These are phyloP conservation scores for Hydrolagus colliei DNA, from an alignment of 2,797 vertebrate genomes.

Conservation along the genomic window DNA sequence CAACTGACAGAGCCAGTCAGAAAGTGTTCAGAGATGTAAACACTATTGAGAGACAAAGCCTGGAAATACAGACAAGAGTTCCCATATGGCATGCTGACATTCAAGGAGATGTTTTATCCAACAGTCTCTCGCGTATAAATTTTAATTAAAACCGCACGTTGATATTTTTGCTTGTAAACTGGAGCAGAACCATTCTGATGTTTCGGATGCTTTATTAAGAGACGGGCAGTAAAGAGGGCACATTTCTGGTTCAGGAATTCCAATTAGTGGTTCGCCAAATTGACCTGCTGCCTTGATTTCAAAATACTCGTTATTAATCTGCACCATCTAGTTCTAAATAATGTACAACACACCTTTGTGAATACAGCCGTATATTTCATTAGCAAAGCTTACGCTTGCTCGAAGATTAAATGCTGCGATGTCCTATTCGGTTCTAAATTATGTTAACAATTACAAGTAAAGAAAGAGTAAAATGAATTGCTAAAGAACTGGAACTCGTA, in stretches of 20 bases:
- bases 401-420: constrained; percentile 3
- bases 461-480: background rate
- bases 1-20: no score
- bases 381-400: background rate
- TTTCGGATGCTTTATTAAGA: background rate
- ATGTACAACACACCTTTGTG: background rate
- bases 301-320: constrained; percentile 11
- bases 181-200: constrained; percentile 9
- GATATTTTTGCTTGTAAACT: background rate
- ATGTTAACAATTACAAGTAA: background rate
- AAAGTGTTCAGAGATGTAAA: no score
- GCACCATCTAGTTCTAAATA: background rate
- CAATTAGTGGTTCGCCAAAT: background rate
- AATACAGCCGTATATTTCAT: background rate
- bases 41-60: no score
- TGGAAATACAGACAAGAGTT: background rate
- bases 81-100: constrained; percentile 10
- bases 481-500: background rate
- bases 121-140: constrained; percentile 17
- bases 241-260: constrained; percentile 7
- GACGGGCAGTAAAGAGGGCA: background rate
- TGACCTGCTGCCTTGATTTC: background rate
- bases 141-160: constrained; percentile 10
- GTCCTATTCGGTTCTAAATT: constrained; percentile 8
- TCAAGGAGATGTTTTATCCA: constrained; percentile 15